Percentiles rank a stretch among this genome's conserved stretches.
These are phyloP conservation scores for Diplazon laetatorius DNA, from an alignment of 2,888 invertebrate species.

Conservation along the genomic window DNA sequence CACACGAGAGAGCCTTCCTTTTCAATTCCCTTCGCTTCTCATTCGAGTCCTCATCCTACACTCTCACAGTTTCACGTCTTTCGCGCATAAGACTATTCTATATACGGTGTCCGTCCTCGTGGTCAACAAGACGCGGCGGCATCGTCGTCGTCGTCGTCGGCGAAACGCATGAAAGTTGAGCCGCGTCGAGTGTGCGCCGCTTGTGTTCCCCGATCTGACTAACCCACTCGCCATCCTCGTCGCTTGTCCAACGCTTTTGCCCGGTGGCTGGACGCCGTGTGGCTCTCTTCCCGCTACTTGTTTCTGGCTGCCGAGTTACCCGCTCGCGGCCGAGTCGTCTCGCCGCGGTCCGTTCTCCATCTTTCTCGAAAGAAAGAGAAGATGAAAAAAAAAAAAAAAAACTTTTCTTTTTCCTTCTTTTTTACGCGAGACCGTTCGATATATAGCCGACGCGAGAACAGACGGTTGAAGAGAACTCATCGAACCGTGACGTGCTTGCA, in stretches of 20 bases:
- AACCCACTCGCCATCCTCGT: conserved; percentile 4
- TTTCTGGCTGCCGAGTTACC: conserved; percentile 64
- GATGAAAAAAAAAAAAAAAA: too few relatives aligned
- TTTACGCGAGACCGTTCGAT: conserved; percentile 52
- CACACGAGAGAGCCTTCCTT: conserved; percentile 45
- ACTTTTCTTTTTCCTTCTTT: too few relatives aligned
- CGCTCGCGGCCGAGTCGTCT: conserved; percentile 52
- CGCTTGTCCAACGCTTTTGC: conserved; percentile 34
- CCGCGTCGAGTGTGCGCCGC: conserved; percentile 52
- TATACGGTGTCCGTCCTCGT: too few relatives aligned
- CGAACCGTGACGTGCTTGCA: conserved; percentile 58
- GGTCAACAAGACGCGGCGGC: conserved; percentile 52
- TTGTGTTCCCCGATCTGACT: background rate
- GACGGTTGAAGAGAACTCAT: conserved; percentile 24
- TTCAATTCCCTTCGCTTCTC: conserved; percentile 33
- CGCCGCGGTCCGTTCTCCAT: conserved; percentile 48
- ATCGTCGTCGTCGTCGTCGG: conserved; percentile 14
- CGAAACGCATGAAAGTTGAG: conserved; percentile 62
- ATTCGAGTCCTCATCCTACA: conserved; percentile 47
- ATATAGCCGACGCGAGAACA: conserved; percentile 28
- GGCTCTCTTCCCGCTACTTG: too few relatives aligned
- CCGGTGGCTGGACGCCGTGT: too few relatives aligned
- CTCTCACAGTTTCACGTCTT: conserved; percentile 50
- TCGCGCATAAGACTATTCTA: conserved; percentile 49
- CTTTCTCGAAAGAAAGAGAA: conserved; percentile 52